These are phyloP conservation scores for Coelopa frigida DNA, from an alignment of 1,140 invertebrate species.

Conservation along the genomic window DNA sequence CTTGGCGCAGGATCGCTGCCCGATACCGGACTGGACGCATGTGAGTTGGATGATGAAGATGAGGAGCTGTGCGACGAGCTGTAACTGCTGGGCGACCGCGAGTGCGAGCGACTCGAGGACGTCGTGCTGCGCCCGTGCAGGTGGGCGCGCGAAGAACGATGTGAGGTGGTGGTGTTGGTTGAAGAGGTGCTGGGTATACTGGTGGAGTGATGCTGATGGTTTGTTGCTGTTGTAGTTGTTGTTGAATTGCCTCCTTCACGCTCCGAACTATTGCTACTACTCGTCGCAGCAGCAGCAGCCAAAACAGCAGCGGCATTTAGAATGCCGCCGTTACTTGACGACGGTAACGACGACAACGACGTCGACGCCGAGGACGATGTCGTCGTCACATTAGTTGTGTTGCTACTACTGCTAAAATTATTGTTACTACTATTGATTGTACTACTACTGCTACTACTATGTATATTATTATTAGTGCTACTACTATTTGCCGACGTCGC, in stretches of 20 bases:
- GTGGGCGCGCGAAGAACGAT: constrained; percentile 17
- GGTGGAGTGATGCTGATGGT: constrained; percentile 4
- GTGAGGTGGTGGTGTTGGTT: constrained; percentile 12
- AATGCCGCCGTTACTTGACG: too few relatives aligned
- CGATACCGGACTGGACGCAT: constrained; percentile 38
- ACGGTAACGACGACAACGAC: not conserved
- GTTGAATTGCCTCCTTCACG: constrained; percentile 1
- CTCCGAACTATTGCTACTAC: constrained; percentile 20
- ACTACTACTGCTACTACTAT: constrained; percentile 37
- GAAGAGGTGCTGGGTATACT: constrained; percentile 5
- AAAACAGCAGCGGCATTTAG: constrained; percentile 45
- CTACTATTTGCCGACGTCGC: constrained; percentile 1
- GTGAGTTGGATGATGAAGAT: constrained; percentile 43
- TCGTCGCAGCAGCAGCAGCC: constrained; percentile 45
- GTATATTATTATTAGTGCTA: constrained; percentile 8
- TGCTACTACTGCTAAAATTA: constrained; percentile 28
- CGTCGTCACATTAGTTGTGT: too few relatives aligned
- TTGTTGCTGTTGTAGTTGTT: constrained; percentile 4
- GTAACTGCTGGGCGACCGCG: constrained; percentile 45
- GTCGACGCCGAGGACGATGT: constrained; percentile 1
- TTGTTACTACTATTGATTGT: constrained; percentile 45
- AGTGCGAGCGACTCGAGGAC: constrained; percentile 50
- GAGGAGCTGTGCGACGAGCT: constrained; percentile 43
- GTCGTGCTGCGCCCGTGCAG: constrained; percentile 42
- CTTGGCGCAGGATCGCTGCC: constrained; percentile 27